Base-by-base conservation (phyloP, 2,113 vertebrate species). In the Clarias magur region DNA sequence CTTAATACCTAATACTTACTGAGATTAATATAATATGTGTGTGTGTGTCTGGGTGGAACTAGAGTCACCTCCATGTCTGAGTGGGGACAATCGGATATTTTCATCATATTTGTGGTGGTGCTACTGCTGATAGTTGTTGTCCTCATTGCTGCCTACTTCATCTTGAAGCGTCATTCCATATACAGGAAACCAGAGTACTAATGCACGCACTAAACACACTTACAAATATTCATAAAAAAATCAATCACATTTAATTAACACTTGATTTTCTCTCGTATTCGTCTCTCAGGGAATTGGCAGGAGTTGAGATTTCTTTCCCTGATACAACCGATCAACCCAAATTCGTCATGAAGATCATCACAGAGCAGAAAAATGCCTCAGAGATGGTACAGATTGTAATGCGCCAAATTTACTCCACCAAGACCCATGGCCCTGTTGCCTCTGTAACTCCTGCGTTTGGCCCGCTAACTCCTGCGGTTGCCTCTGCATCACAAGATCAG, bases 31-130 rank as follows among this genome's bases (percentile, higher is more conserved):
- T 48, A 48, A 42, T 3, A 5, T 48, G 30, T 34, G 56, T 85
- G 38, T 85, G 73, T 67, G 42, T 34, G 53, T 23, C 57, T 86
- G 78, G 53, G 60, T 27, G 30, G 25, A 6, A 60, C 7, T 54
- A 53, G 68, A 42, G 9, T 87, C 80, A 83, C 57, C 80, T 9
- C 70, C 59, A 63, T 89, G 59, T 85, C 88, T 42, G 57, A 85
- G 16, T 91, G 86, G 89, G 19, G 87, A 34, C 79, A 48, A 21
- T 91, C 91, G 2, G 88, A 90, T 34, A 21, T 87, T 15, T 91
- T 90, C 56, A 87, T 90, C 48, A 56, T 91, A 59, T 89, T 91
- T 70, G 67, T 89, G 85, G 89, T 90, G n/a, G 75, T 89, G 38
- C 59, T 89, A 72, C 19, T 89, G 16, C 53, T 90, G 38, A 68